Conservation (phyloP, 2,797 vertebrate genomes). For the Xiphorhynchus erythropygius region DNA sequence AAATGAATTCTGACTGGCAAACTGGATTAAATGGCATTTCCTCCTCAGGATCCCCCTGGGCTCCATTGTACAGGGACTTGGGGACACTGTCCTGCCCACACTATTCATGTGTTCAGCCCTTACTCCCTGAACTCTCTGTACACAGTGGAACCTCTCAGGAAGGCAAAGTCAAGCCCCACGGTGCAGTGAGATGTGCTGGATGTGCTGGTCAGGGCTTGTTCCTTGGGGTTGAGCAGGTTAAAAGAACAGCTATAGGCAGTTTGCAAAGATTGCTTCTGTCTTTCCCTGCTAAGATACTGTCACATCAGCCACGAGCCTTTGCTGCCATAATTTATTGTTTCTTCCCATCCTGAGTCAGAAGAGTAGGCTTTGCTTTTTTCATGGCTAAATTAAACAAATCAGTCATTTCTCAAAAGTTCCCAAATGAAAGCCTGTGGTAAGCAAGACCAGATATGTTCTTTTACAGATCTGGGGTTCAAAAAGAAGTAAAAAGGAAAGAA, state of each 20-base stretch:
- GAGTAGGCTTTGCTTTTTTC: neutral
- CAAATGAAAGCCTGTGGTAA: constrained; percentile 35
- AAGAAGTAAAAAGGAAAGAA: neutral
- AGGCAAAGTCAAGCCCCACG: constrained; percentile 12
- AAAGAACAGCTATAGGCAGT: constrained; percentile 12
- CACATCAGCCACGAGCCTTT: neutral
- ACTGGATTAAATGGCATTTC: neutral
- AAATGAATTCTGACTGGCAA: neutral
- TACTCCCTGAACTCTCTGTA: constrained; percentile 35
- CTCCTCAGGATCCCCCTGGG: constrained; percentile 14
- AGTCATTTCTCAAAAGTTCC: constrained; percentile 43
- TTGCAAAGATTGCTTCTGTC: neutral
- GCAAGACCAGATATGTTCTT: constrained; percentile 64
- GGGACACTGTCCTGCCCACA: neutral
- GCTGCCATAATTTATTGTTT: constrained; percentile 35
- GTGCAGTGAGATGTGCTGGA: neutral
- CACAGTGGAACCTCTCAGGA: constrained; percentile 36
- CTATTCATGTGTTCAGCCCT: constrained; percentile 14
- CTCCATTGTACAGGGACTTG: neutral
- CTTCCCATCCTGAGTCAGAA: constrained; percentile 8
- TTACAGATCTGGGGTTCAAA: constrained; percentile 22
- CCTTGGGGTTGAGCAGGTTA: neutral
- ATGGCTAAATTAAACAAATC: constrained; percentile 46
- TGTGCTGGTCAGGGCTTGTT: constrained; percentile 53
- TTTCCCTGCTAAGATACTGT: constrained; percentile 26